Evolutionary conservation across 2,113 vertebrate species (phyloP).

Genomic region (Planiliza haematocheilus): DNA sequence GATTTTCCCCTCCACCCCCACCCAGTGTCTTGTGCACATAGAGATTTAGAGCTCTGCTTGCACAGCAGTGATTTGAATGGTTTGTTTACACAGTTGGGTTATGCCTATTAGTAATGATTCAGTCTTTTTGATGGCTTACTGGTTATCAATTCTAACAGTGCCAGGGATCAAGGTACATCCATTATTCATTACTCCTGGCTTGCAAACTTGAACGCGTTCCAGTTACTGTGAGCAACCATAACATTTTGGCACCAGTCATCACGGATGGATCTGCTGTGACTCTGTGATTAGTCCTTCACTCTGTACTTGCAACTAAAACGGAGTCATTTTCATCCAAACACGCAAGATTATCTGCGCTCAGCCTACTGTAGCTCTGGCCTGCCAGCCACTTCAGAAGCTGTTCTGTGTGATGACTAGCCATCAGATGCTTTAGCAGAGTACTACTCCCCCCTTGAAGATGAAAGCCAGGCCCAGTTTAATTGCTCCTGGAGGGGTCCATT

Average conservation of each 20-base stretch:
- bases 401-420: slow-evolving; percentile 59
- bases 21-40: slow-evolving; percentile 51
- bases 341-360: slow-evolving; percentile 18
- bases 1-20: slow-evolving; percentile 45
- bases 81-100: slow-evolving; percentile 72
- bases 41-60: slow-evolving; percentile 64
- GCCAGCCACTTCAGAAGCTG: slow-evolving; percentile 36
- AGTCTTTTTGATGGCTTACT: slow-evolving; percentile 58
- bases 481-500: slow-evolving; percentile 69
- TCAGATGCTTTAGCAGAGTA: slow-evolving; percentile 45
- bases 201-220: slow-evolving; percentile 33
- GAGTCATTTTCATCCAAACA: slow-evolving; percentile 45
- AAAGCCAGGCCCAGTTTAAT: slow-evolving; percentile 73
- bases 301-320: slow-evolving; percentile 33
- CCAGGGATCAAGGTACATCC: slow-evolving; percentile 52
- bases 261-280: not conserved
- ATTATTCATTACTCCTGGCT: slow-evolving; percentile 50
- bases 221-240: slow-evolving; percentile 53
- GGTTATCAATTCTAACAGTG: slow-evolving; percentile 51
- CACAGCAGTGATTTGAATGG: slow-evolving; percentile 64
- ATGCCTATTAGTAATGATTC: slow-evolving; percentile 65
- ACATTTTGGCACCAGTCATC: slow-evolving; percentile 16
- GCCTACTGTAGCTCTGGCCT: not conserved
- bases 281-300: slow-evolving; percentile 35
- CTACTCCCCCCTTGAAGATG: slow-evolving; percentile 60